Evolutionary conservation across 2,113 vertebrate genomes (phyloP).

Genomic region (Melierax canorus): DNA sequence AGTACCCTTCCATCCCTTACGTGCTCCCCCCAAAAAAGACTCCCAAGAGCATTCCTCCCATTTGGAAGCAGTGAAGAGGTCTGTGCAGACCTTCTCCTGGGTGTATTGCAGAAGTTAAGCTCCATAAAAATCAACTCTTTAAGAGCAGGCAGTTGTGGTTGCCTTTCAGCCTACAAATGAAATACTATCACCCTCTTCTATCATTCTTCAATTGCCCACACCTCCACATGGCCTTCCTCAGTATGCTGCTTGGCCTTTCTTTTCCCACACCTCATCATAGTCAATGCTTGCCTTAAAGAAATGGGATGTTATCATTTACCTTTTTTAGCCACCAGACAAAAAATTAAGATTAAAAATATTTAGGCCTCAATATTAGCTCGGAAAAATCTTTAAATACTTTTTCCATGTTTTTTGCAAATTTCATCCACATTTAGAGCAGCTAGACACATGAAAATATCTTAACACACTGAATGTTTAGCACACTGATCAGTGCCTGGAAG

Average conservation of each 20-base stretch:
- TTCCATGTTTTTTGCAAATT: neutral
- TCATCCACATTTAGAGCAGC: neutral
- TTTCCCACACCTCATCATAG: neutral
- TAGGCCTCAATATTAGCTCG: neutral
- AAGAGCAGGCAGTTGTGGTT: neutral
- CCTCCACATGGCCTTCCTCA: neutral
- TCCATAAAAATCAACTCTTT: neutral
- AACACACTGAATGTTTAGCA: neutral
- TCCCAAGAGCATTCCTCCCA: neutral
- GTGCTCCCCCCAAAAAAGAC: accelerated
- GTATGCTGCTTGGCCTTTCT: neutral
- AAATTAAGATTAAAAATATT: neutral
- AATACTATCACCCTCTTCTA: neutral
- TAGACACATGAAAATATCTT: neutral
- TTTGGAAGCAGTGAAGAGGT: neutral
- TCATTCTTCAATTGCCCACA: neutral
- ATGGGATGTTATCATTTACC: neutral
- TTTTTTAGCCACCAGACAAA: neutral
- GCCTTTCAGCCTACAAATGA: neutral
- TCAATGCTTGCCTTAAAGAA: neutral
- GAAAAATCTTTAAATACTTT: neutral
- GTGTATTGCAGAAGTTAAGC: neutral
- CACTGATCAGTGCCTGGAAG: neutral
- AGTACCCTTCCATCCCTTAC: neutral
- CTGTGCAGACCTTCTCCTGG: neutral